Evolutionary conservation across 2,113 vertebrate species (phyloP).

Genomic region (Lepus timidus): DNA sequence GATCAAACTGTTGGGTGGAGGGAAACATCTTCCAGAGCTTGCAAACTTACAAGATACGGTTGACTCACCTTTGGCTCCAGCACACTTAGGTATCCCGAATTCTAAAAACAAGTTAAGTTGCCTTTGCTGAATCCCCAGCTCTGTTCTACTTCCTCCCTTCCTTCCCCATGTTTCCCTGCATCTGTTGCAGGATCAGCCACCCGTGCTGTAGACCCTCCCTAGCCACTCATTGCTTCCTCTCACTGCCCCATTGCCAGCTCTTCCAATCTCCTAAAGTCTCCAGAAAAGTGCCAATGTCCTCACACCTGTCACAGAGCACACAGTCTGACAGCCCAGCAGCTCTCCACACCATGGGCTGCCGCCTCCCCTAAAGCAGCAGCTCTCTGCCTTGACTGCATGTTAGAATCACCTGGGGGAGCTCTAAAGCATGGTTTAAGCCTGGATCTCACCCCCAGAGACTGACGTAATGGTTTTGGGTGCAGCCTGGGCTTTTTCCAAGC

Average conservation of each 20-base stretch:
- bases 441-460: not conserved
- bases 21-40: not conserved
- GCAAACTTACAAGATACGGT: not conserved
- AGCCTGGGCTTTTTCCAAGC: not conserved
- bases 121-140: not conserved
- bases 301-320: fast-evolving
- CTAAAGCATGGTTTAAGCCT: not conserved
- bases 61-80: not conserved
- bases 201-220: not conserved
- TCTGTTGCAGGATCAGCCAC: not conserved
- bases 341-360: not conserved
- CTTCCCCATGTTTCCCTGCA: no score
- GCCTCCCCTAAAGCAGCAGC: not conserved
- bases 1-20: not conserved
- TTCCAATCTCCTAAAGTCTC: not conserved
- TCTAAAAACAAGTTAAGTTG: not conserved
- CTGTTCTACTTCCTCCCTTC: not conserved
- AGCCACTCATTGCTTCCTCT: not conserved
- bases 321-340: not conserved
- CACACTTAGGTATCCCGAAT: not conserved
- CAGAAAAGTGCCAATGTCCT: fast-evolving
- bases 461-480: not conserved
- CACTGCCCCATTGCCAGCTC: not conserved
- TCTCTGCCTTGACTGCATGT: not conserved
- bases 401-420: not conserved